phyloP scores from a whole-genome alignment of 2,888 invertebrate species.

The Platycheirus rosarum region DNA sequence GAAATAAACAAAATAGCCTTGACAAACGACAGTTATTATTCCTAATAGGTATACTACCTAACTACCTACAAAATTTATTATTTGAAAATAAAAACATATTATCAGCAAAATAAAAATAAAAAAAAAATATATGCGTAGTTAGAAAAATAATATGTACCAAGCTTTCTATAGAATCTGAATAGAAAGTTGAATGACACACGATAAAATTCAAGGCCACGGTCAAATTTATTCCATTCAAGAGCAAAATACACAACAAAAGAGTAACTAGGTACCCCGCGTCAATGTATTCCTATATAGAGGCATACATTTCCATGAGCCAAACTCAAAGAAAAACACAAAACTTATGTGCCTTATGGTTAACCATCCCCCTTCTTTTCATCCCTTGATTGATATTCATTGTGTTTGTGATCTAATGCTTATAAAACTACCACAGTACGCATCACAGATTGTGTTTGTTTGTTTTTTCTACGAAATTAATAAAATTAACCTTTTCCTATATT shows the following conservation, averaged over 20 bases:
- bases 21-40: not conserved
- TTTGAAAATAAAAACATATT: not conserved
- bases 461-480: slow-evolving; percentile 48
- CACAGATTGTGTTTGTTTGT: too few relatives aligned
- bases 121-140: slow-evolving; percentile 24
- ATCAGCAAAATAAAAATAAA: not conserved
- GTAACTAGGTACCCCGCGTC: slow-evolving; percentile 4
- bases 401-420: slow-evolving; percentile 16
- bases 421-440: not conserved
- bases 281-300: not conserved
- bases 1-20: not conserved
- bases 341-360: not conserved
- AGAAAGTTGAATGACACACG: slow-evolving; percentile 70
- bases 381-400: not conserved
- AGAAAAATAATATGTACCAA: slow-evolving; percentile 15
- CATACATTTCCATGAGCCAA: not conserved
- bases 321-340: not conserved
- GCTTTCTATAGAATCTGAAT: slow-evolving; percentile 47
- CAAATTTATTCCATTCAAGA: slow-evolving; percentile 44
- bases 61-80: not conserved
- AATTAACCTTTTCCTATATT: slow-evolving; percentile 15
- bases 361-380: slow-evolving; percentile 6
- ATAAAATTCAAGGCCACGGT: slow-evolving; percentile 71
- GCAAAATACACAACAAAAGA: slow-evolving; percentile 1
- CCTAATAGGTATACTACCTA: too few relatives aligned